These are phyloP conservation scores for Pterobdella sp. DNA, from an alignment of 2,888 invertebrate genomes.

Conservation along the genomic window DNA sequence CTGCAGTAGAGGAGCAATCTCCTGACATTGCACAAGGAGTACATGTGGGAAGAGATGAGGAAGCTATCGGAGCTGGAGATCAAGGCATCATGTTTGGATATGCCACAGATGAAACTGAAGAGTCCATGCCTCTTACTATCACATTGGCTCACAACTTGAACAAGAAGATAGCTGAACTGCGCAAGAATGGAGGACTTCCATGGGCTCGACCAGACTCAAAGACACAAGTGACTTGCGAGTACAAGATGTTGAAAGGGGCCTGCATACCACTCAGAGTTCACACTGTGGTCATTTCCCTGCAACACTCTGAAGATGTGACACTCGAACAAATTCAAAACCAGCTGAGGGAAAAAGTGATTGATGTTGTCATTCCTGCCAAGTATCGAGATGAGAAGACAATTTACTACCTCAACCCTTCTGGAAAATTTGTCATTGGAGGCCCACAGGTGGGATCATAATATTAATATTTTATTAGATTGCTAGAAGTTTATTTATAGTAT, in stretches of 20 bases:
- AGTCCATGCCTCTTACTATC: constrained; percentile 51
- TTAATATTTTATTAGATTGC: too few species aligned
- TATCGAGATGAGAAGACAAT: constrained; percentile 86
- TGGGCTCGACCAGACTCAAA: constrained; percentile 52
- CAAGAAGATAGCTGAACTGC: constrained; percentile 48
- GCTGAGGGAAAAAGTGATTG: constrained; percentile 79
- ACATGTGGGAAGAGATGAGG: constrained; percentile 57
- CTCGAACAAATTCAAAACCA: constrained; percentile 74
- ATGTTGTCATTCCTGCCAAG: constrained; percentile 79
- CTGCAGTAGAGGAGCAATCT: constrained; percentile 64
- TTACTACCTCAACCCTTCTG: constrained; percentile 71
- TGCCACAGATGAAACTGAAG: constrained; percentile 52
- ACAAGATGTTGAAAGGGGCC: constrained; percentile 80
- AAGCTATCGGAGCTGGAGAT: constrained; percentile 51
- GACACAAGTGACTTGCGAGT: constrained; percentile 78
- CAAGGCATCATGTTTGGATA: constrained; percentile 52
- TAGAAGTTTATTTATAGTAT: too few species aligned
- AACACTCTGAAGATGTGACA: constrained; percentile 85
- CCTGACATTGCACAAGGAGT: constrained; percentile 64
- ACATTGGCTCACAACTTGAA: constrained; percentile 45
- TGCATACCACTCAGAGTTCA: constrained; percentile 95
- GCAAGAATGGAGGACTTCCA: constrained; percentile 45
- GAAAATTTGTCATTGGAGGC: constrained; percentile 88
- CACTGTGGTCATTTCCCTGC: constrained; percentile 93
- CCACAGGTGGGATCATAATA: too few species aligned